Conservation (phyloP, 2,888 invertebrate genomes). For the Pseudoips prasinana region DNA sequence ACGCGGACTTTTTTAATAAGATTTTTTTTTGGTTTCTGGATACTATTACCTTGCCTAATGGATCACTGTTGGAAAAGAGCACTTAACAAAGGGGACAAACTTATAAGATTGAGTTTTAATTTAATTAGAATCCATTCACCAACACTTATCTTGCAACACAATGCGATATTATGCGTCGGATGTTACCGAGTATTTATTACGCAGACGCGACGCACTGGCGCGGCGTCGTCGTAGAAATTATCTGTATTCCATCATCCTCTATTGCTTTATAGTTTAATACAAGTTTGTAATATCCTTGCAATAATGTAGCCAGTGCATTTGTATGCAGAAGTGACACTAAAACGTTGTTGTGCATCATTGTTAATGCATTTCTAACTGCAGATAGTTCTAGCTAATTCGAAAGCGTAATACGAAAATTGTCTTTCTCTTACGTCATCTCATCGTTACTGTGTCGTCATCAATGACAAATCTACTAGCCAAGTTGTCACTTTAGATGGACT, state of each 20-base stretch:
- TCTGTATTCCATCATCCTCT: conserved; percentile 28
- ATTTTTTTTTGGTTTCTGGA: no score
- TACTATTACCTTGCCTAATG: no score
- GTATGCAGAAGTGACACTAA: conserved; percentile 8
- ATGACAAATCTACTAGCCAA: no score
- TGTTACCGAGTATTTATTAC: conserved; percentile 59
- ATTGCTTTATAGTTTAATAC: conserved; percentile 17
- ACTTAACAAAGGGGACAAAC: no score
- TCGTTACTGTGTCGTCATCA: no score
- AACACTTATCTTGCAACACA: conserved; percentile 46
- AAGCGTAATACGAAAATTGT: not conserved
- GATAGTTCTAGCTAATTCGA: not conserved
- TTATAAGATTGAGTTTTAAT: no score
- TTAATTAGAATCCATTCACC: conserved; percentile 22
- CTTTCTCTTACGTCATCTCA: not conserved
- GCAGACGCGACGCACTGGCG: conserved; percentile 52
- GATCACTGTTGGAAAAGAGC: no score
- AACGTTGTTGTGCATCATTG: conserved; percentile 5
- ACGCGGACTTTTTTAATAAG: no score
- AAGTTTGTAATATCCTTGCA: conserved; percentile 9
- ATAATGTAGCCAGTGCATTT: conserved; percentile 13
- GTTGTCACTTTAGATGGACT: no score
- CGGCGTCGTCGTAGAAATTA: conserved; percentile 34
- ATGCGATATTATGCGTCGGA: conserved; percentile 46
- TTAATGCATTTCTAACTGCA: not conserved